phyloP scores from a whole-genome alignment of 2,797 vertebrate species.

The Uromys caudimaculatus region DNA sequence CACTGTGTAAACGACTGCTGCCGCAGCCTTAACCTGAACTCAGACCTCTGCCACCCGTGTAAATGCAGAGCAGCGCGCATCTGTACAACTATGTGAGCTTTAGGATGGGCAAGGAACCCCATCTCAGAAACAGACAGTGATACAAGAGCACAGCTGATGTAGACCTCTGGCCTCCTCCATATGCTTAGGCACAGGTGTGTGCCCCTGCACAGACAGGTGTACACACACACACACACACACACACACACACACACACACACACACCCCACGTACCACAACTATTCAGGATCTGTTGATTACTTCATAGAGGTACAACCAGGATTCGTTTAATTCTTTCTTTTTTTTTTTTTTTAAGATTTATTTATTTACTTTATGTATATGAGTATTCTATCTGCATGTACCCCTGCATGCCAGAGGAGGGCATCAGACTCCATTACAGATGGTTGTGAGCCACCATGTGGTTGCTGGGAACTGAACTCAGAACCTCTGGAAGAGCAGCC shows the following conservation, averaged over 20 bases:
- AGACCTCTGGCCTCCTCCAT: neutral
- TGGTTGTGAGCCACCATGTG: no score
- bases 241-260: neutral
- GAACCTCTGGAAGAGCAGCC: no score
- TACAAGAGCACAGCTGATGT: neutral
- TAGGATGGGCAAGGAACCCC: neutral
- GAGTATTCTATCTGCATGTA: no score
- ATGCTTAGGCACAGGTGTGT: neutral
- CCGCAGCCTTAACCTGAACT: neutral
- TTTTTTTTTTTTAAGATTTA: neutral
- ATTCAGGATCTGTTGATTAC: neutral
- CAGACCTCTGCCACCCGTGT: neutral
- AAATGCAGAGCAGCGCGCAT: neutral
- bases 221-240: neutral
- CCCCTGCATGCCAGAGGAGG: no score
- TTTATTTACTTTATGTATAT: no score
- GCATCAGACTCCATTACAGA: no score
- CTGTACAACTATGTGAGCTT: neutral
- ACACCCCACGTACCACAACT: constrained; percentile 11
- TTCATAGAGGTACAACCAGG: constrained; percentile 20
- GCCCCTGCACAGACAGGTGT: neutral
- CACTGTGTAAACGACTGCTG: neutral
- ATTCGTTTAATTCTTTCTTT: neutral
- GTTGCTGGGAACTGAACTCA: no score
- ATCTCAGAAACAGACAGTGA: neutral